phyloP scores from a whole-genome alignment of 2,113 vertebrate species.

The Mixornis gularis region DNA sequence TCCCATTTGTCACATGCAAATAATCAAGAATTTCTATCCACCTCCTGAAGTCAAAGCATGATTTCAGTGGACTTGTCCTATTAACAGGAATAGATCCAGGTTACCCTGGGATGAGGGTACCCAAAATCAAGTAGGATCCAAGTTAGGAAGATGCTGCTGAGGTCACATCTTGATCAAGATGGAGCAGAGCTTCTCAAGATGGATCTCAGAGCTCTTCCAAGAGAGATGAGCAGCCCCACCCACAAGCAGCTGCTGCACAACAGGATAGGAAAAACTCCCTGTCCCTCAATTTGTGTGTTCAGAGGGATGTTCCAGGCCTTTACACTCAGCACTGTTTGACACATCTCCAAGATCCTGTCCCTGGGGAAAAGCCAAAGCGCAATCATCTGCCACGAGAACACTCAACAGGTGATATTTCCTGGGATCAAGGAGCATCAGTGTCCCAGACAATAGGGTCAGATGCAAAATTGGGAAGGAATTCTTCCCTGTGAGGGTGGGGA shows the following conservation, averaged over 20 bases:
- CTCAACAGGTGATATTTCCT: neutral
- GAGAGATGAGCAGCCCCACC: neutral
- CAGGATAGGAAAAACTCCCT: neutral
- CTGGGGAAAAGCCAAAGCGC: neutral
- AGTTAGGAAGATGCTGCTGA: neutral
- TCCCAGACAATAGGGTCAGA: neutral
- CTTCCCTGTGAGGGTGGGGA: neutral
- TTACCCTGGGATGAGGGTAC: neutral
- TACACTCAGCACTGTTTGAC: neutral
- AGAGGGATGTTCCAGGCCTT: neutral
- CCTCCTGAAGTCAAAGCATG: neutral
- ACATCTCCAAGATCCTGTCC: neutral
- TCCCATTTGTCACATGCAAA: neutral
- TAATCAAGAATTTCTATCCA: neutral
- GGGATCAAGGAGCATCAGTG: neutral
- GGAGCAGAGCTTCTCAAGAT: neutral
- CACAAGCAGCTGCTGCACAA: neutral
- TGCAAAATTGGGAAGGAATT: neutral
- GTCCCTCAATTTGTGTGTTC: neutral
- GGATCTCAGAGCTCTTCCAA: neutral
- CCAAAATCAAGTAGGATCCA: neutral
- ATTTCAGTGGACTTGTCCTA: neutral
- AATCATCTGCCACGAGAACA: neutral
- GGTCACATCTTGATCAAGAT: neutral
- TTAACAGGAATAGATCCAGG: neutral